Conservation (phyloP, 1,140 invertebrate genomes). For the Bombyx mori region DNA sequence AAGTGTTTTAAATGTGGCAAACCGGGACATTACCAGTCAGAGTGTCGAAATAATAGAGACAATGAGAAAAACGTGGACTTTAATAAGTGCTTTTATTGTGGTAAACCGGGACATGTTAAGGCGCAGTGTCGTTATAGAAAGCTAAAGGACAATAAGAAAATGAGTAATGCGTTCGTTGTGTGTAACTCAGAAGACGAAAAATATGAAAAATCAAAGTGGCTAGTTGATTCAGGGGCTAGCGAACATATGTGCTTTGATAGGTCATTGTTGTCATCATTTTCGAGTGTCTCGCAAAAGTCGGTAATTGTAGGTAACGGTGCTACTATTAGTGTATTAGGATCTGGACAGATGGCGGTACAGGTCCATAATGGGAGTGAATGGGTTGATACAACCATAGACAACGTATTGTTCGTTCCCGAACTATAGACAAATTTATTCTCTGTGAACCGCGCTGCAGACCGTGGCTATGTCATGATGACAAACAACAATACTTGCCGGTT, state of each 20-base stretch:
- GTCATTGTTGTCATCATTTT: constrained; percentile 17
- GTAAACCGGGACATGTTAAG: constrained; percentile 25
- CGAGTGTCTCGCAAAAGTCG: constrained; percentile 3
- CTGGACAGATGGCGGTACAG: constrained; percentile 23
- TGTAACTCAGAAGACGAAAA: constrained; percentile 8
- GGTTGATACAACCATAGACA: constrained; percentile 28
- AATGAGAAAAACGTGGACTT: constrained; percentile 9
- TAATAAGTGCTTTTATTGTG: constrained; percentile 27
- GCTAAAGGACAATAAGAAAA: constrained; percentile 15
- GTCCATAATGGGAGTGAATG: constrained; percentile 23
- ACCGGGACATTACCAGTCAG: constrained; percentile 23
- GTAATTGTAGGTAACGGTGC: constrained; percentile 27
- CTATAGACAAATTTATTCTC: constrained; percentile 50
- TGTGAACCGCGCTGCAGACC: constrained; percentile 25
- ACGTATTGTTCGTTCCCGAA: constrained; percentile 48
- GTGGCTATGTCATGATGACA: constrained; percentile 34
- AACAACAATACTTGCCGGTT: constrained; percentile 25
- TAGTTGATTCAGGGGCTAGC: constrained; percentile 26
- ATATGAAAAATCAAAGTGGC: constrained; percentile 20
- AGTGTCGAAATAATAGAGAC: constrained; percentile 17
- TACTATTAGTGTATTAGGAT: constrained; percentile 17
- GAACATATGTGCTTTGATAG: constrained; percentile 25
- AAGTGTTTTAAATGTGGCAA: constrained; percentile 29
- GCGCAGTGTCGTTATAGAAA: constrained; percentile 24
- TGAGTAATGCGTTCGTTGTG: constrained; percentile 24